phyloP scores from a whole-genome alignment of 2,113 vertebrate genomes.

The Struthidea cinerea region DNA sequence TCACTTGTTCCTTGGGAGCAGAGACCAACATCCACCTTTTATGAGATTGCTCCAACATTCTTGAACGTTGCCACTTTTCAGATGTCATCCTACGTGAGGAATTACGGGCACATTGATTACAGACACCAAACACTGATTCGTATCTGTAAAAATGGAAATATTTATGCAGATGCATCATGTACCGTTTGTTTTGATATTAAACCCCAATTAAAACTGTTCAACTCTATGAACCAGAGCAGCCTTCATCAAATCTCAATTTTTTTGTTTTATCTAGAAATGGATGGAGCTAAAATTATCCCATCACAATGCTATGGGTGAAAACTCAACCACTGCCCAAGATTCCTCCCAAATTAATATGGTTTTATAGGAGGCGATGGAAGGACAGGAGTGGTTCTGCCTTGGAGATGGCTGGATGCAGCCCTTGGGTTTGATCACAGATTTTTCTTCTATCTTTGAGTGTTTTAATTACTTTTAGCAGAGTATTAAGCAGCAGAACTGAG shows the following conservation, averaged over 20 bases:
- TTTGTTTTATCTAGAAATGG: background rate
- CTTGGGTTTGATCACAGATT: background rate
- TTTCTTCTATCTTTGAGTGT: background rate
- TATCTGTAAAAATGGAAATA: background rate
- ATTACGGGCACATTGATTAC: background rate
- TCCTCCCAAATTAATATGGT: fast-evolving
- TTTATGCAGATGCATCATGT: background rate
- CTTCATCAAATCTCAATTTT: background rate
- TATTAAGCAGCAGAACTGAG: background rate
- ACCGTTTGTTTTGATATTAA: background rate
- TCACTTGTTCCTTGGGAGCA: background rate
- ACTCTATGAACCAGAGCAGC: background rate
- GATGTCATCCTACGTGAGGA: background rate
- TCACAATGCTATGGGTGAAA: background rate
- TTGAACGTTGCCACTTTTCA: background rate
- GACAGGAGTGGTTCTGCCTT: background rate
- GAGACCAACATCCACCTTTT: background rate
- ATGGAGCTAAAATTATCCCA: background rate
- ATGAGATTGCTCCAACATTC: background rate
- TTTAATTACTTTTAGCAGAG: slow-evolving; percentile 37
- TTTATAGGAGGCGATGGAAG: background rate
- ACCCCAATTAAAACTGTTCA: background rate
- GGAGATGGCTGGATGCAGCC: background rate
- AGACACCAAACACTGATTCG: background rate
- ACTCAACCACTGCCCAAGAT: background rate